phyloP scores from a whole-genome alignment of 2,888 invertebrate genomes.

The Dryobotodes eremita region DNA sequence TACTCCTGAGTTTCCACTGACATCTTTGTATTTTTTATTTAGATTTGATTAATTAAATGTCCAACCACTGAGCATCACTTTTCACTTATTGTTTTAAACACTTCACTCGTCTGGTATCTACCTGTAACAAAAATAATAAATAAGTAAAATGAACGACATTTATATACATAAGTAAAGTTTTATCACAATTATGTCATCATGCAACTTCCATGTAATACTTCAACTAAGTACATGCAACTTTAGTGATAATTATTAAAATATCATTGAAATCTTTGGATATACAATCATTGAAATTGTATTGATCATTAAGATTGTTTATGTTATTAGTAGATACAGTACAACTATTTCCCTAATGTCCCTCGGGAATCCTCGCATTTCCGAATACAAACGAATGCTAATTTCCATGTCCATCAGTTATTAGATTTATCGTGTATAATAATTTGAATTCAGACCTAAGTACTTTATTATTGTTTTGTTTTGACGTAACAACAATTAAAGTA shows the following conservation, averaged over 20 bases:
- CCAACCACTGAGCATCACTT: slow-evolving; percentile 76
- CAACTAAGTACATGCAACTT: background rate
- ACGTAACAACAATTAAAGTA: too few species aligned
- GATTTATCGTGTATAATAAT: too few species aligned
- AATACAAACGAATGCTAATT: too few species aligned
- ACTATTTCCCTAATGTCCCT: too few species aligned
- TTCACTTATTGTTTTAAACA: slow-evolving; percentile 54
- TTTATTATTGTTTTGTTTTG: too few species aligned
- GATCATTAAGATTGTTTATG: background rate
- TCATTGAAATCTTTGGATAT: too few species aligned
- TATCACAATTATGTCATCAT: background rate
- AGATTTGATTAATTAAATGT: slow-evolving; percentile 27
- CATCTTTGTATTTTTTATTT: slow-evolving; percentile 72
- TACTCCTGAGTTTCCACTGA: slow-evolving; percentile 85
- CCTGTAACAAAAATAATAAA: slow-evolving; percentile 70
- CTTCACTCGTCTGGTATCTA: slow-evolving; percentile 58
- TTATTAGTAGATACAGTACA: background rate
- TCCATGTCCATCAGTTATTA: too few species aligned
- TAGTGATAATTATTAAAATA: background rate
- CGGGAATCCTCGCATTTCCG: too few species aligned
- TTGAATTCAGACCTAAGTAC: too few species aligned
- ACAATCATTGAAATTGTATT: background rate
- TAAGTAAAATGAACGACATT: background rate
- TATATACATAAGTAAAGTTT: background rate
- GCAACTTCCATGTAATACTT: background rate